phyloP scores from a whole-genome alignment of 2,113 vertebrate species.

The western clawed frog (Xenopus tropicalis) region DNA sequence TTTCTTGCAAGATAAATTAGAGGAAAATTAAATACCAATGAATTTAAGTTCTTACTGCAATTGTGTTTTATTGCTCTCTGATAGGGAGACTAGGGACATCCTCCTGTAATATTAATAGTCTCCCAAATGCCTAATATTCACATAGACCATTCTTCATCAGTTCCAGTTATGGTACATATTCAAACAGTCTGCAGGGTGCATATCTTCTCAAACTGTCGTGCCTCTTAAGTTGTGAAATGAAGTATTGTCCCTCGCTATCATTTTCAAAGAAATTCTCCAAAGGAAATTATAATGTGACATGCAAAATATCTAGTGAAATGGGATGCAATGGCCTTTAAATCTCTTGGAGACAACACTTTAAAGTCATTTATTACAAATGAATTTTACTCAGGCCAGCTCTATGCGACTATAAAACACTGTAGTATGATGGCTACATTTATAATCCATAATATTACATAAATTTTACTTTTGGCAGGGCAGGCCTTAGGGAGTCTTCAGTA shows the following conservation, averaged over 20 bases:
- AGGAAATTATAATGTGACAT: slow-evolving; percentile 44
- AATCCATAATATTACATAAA: slow-evolving; percentile 50
- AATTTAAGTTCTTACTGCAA: background rate
- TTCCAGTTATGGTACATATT: background rate
- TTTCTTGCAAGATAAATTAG: background rate
- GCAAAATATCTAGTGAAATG: slow-evolving; percentile 48
- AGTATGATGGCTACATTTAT: slow-evolving; percentile 52
- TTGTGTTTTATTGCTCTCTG: background rate
- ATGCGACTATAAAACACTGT: slow-evolving; percentile 52
- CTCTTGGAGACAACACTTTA: slow-evolving; percentile 37
- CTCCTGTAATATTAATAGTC: slow-evolving; percentile 5
- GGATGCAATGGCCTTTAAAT: slow-evolving; percentile 56
- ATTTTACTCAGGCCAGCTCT: slow-evolving; percentile 44
- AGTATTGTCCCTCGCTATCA: slow-evolving; percentile 31
- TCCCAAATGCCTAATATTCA: slow-evolving; percentile 1
- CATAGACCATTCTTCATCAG: background rate
- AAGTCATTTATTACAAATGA: slow-evolving; percentile 51
- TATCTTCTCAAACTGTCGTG: slow-evolving; percentile 5
- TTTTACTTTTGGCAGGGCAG: slow-evolving; percentile 51
- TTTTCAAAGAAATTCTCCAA: slow-evolving; percentile 47
- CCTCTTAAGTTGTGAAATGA: slow-evolving; percentile 27
- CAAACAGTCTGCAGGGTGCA: background rate
- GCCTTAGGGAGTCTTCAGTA: slow-evolving; percentile 48
- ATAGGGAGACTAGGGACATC: background rate
- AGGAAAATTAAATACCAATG: background rate